These are phyloP conservation scores for Cyclopterus lumpus DNA, from an alignment of 2,797 vertebrate species.

Conservation along the genomic window DNA sequence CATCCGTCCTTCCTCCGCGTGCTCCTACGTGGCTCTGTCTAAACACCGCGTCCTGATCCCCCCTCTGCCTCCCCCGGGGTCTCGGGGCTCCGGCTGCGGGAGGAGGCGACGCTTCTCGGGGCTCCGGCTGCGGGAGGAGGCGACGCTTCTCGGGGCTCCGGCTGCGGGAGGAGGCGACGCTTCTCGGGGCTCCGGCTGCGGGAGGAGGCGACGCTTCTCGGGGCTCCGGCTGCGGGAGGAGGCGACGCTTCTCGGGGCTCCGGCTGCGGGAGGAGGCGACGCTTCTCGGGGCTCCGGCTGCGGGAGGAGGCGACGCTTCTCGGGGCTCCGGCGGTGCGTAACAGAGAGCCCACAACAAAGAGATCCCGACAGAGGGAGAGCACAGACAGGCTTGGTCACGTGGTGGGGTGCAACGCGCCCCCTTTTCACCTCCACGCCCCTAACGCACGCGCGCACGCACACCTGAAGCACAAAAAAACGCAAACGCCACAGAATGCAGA, in stretches of 20 bases:
- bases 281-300: background rate
- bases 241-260: too few relatives aligned
- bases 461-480: slow-evolving; percentile 5
- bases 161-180: background rate
- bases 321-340: slow-evolving; percentile 20
- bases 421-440: slow-evolving; percentile 57
- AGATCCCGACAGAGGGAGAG: slow-evolving; percentile 55
- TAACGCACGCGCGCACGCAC: slow-evolving; percentile 25
- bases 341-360: slow-evolving; percentile 71
- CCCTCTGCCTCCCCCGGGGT: background rate
- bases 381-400: slow-evolving; percentile 59
- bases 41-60: background rate
- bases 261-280: background rate
- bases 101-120: background rate
- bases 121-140: too few relatives aligned
- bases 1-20: slow-evolving; percentile 21
- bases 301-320: background rate
- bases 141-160: too few relatives aligned
- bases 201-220: too few relatives aligned
- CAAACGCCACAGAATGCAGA: background rate
- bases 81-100: background rate
- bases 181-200: too few relatives aligned
- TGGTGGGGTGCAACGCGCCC: slow-evolving; percentile 47
- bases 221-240: background rate
- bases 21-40: background rate